Conservation (phyloP, 2,797 vertebrate genomes). For the Dendrocincla fuliginosa region DNA sequence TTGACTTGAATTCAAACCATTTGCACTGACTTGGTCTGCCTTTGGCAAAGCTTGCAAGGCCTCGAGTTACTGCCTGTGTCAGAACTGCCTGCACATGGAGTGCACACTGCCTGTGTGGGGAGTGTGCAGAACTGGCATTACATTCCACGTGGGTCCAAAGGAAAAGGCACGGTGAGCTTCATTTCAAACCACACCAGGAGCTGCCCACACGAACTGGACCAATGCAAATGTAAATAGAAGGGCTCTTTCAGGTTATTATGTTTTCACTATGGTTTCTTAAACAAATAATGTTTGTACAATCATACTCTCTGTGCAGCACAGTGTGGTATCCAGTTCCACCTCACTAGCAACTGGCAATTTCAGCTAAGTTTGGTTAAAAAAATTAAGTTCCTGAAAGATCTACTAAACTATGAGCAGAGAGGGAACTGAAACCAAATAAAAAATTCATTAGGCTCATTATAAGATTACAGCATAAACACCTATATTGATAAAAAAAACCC, state of each 20-base stretch:
- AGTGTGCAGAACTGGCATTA: not conserved
- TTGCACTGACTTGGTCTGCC: not conserved
- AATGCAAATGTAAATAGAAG: not conserved
- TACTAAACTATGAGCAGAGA: not conserved
- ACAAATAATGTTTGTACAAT: not conserved
- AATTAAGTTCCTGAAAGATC: not conserved
- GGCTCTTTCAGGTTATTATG: not conserved
- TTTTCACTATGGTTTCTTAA: not conserved
- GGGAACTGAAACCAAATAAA: not conserved
- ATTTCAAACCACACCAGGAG: not conserved
- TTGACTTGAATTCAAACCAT: not conserved
- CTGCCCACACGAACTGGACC: not conserved
- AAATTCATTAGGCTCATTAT: not conserved
- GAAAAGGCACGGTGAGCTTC: not conserved
- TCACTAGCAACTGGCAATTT: not conserved
- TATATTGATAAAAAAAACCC: fast-evolving
- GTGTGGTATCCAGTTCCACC: not conserved
- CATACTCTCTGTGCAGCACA: not conserved
- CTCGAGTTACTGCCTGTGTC: fast-evolving
- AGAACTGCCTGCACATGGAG: not conserved
- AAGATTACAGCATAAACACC: not conserved
- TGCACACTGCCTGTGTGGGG: not conserved
- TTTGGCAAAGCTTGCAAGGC: not conserved
- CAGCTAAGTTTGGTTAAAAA: not conserved
- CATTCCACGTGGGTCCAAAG: not conserved